These are phyloP conservation scores for Nemurella pictetii DNA, from an alignment of 2,888 invertebrate species.

Conservation along the genomic window DNA sequence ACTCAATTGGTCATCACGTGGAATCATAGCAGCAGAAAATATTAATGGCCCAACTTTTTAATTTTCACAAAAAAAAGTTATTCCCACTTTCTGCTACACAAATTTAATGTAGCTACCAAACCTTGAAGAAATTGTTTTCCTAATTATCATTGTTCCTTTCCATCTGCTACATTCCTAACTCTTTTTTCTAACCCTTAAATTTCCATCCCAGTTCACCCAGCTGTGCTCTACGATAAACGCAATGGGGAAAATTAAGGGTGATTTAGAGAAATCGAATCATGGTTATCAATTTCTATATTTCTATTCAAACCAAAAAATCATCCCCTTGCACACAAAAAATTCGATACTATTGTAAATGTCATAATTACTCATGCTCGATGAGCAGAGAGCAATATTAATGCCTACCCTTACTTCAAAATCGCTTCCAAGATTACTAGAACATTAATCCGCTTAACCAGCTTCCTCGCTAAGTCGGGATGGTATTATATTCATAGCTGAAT, in stretches of 20 bases:
- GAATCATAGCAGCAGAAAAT: conserved; percentile 12
- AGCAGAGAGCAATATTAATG: neutral
- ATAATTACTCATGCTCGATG: neutral
- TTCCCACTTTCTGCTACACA: conserved; percentile 8
- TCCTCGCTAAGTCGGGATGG: neutral
- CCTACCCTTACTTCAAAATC: neutral
- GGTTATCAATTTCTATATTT: neutral
- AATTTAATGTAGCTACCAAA: conserved; percentile 16
- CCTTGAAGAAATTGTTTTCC: neutral
- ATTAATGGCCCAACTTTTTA: conserved; percentile 23
- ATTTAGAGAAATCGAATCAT: neutral
- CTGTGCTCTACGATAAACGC: neutral
- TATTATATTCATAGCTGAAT: neutral
- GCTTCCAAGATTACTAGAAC: neutral
- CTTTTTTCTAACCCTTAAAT: conserved; percentile 24
- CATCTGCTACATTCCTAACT: conserved; percentile 24
- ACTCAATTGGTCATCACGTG: neutral
- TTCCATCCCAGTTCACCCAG: neutral
- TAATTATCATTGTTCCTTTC: conserved; percentile 10
- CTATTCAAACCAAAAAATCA: neutral
- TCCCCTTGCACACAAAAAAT: neutral
- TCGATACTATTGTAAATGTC: neutral
- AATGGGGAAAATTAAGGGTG: neutral
- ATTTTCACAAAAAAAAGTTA: neutral
- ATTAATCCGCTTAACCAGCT: neutral